phyloP scores from a whole-genome alignment of 2,113 vertebrate genomes.

The Megaceryle torquata region DNA sequence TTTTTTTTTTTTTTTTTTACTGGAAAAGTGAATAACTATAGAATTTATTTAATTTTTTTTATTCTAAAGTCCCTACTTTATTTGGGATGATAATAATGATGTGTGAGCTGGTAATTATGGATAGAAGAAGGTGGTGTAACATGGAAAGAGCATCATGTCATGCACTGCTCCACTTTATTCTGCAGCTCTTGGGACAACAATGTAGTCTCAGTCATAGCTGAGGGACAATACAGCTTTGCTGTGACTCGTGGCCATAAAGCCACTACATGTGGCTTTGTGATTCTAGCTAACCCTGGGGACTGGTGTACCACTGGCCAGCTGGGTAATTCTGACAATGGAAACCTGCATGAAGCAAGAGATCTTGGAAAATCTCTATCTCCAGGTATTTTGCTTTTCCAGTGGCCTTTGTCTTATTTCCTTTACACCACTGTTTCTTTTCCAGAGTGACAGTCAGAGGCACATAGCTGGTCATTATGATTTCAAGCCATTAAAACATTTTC shows the following conservation, averaged over 20 bases:
- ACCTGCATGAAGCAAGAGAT: neutral
- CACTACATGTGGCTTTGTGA: neutral
- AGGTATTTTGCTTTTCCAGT: neutral
- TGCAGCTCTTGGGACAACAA: neutral
- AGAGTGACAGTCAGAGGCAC: neutral
- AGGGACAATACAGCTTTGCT: neutral
- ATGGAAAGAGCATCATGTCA: neutral
- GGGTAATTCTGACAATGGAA: neutral
- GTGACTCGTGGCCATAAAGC: neutral
- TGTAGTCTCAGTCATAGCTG: neutral
- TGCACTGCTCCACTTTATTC: neutral
- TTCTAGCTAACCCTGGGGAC: neutral
- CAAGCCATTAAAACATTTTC: slow-evolving; percentile 10
- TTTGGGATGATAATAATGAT: neutral
- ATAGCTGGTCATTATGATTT: neutral
- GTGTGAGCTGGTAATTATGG: neutral
- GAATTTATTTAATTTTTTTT: neutral
- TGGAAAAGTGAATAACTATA: neutral
- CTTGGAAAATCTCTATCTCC: neutral
- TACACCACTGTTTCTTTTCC: neutral
- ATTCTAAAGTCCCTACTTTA: neutral
- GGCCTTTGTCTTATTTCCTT: neutral
- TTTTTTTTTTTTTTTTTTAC: neutral
- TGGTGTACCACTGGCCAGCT: neutral
- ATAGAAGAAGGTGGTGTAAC: neutral